These are phyloP conservation scores for Hydriomena furcata DNA, from an alignment of 2,888 invertebrate genomes.

Conservation along the genomic window DNA sequence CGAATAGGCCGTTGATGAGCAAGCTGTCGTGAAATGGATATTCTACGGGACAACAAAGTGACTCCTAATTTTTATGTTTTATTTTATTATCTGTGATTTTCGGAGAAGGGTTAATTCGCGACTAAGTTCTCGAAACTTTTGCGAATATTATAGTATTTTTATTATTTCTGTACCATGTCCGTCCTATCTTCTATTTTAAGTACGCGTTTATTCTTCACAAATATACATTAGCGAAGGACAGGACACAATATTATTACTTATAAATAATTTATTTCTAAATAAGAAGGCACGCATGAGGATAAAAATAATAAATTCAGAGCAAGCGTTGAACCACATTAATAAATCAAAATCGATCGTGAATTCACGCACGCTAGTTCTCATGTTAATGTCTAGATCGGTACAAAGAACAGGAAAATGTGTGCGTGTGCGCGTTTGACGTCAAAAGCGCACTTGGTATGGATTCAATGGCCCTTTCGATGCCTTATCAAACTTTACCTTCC, in stretches of 20 bases:
- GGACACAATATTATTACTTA: constrained; percentile 39
- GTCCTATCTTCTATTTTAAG: too few relatives aligned
- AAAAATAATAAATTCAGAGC: constrained; percentile 53
- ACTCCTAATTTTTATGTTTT: too few relatives aligned
- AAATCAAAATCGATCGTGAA: constrained; percentile 63
- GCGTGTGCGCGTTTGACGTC: constrained; percentile 46
- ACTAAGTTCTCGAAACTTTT: too few relatives aligned
- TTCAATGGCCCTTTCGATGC: constrained; percentile 43
- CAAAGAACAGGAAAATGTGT: constrained; percentile 71
- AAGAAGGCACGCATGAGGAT: constrained; percentile 45
- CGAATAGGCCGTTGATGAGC: too few relatives aligned
- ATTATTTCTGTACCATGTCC: too few relatives aligned
- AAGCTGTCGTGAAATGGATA: too few relatives aligned
- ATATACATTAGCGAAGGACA: neutral
- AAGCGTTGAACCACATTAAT: constrained; percentile 58
- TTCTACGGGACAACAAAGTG: too few relatives aligned
- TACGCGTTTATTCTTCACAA: constrained; percentile 6
- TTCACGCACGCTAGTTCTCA: constrained; percentile 53
- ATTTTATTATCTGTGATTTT: too few relatives aligned
- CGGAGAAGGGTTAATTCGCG: too few relatives aligned
- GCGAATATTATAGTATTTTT: too few relatives aligned
- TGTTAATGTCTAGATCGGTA: constrained; percentile 52
- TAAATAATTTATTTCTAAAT: constrained; percentile 41
- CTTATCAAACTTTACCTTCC: constrained; percentile 28
- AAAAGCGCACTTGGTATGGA: constrained; percentile 46